Conservation (phyloP, 2,797 vertebrate genomes). For the Pelodytes ibericus region DNA sequence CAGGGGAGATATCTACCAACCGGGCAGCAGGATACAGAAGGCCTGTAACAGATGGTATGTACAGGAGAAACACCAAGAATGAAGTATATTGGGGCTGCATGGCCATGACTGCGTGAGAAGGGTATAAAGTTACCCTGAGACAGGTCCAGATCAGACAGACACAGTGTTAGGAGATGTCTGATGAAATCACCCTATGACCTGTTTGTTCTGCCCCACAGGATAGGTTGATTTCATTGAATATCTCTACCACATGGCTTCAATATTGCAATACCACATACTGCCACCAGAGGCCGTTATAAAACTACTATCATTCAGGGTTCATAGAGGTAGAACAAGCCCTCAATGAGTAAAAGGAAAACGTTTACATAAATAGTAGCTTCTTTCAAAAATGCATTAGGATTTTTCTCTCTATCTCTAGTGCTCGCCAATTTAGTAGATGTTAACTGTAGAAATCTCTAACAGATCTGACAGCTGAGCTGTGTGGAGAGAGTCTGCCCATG, state of each 20-base stretch:
- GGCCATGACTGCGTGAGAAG: neutral
- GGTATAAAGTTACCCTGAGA: neutral
- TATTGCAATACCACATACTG: neutral
- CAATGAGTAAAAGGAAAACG: no score
- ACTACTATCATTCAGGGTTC: no score
- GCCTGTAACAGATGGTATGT: constrained; percentile 85
- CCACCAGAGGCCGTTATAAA: neutral
- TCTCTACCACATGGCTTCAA: constrained; percentile 64
- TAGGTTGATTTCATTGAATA: constrained; percentile 86
- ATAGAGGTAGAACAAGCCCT: no score
- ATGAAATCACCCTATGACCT: constrained; percentile 87
- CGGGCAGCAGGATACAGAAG: constrained; percentile 69
- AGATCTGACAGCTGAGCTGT: no score
- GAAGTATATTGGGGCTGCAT: neutral
- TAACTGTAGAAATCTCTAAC: no score
- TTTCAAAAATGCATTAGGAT: no score
- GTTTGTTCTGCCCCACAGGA: constrained; percentile 69
- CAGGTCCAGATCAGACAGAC: neutral
- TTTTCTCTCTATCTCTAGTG: no score
- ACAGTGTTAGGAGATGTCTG: constrained; percentile 73
- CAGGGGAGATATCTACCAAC: constrained; percentile 62
- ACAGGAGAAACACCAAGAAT: neutral
- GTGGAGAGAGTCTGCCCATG: no score
- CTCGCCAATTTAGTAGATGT: no score
- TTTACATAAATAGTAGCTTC: no score